Evolutionary conservation across 2,888 invertebrate genomes (phyloP).

Genomic region (Yponomeuta cagnagella): DNA sequence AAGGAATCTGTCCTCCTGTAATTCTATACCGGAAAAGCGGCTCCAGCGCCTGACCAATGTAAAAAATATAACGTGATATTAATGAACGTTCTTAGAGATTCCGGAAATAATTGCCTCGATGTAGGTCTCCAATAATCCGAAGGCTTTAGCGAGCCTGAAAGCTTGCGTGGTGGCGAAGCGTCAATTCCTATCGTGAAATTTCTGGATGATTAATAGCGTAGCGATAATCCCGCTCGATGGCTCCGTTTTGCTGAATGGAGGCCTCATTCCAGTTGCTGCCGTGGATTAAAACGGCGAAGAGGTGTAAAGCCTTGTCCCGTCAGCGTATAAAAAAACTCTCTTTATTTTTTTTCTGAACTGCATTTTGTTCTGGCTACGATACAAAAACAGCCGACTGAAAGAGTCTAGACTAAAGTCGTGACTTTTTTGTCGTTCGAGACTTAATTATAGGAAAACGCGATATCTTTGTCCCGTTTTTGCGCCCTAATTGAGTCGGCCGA

Average conservation of each 20-base stretch:
- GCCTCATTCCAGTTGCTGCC: neutral
- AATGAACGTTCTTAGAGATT: neutral
- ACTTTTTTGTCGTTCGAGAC: neutral
- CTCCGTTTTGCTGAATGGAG: constrained; percentile 35
- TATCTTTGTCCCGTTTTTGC: constrained; percentile 26
- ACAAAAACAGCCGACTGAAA: neutral
- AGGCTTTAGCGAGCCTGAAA: neutral
- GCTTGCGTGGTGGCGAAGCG: constrained; percentile 32
- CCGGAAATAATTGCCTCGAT: constrained; percentile 2
- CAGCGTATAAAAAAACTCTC: neutral
- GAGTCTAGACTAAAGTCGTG: neutral
- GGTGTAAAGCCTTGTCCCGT: constrained; percentile 1
- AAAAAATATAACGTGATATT: neutral
- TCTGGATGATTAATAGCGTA: constrained; percentile 53
- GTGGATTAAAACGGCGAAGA: constrained; percentile 3
- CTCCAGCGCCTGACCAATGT: neutral
- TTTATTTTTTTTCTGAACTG: neutral
- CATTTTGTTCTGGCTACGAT: neutral
- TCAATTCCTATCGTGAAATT: constrained; percentile 36
- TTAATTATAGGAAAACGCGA: constrained; percentile 19
- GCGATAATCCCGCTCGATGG: constrained; percentile 42
- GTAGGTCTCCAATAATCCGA: constrained; percentile 10
- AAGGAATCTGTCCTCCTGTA: no score
- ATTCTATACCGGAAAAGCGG: no score
- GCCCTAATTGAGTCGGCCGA: constrained; percentile 29